phyloP scores from a whole-genome alignment of 2,797 vertebrate genomes.

The Falco novaeseelandiae region DNA sequence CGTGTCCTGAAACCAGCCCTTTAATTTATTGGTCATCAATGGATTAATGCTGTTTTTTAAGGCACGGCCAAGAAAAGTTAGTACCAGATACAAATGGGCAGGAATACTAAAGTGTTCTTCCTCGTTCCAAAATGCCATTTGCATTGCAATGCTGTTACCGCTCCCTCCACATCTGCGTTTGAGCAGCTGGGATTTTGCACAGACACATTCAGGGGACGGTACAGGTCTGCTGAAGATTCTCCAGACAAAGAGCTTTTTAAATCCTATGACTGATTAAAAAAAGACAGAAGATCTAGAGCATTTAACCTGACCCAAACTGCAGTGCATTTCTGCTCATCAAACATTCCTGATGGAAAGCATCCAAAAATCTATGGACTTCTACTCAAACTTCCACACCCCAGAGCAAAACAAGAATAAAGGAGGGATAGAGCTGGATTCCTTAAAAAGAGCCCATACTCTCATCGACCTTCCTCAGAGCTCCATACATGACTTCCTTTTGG shows the following conservation, averaged over 20 bases:
- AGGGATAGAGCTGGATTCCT: not conserved
- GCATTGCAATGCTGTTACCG: not conserved
- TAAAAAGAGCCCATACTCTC: not conserved
- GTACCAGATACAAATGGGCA: not conserved
- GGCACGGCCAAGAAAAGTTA: not conserved
- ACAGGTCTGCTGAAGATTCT: not conserved
- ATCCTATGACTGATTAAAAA: not conserved
- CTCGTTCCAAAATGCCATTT: not conserved
- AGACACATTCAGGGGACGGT: not conserved
- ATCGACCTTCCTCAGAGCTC: not conserved
- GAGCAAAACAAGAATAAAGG: not conserved
- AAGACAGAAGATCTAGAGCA: not conserved
- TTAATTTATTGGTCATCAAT: not conserved
- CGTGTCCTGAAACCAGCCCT: not conserved
- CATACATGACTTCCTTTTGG: not conserved
- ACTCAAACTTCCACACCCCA: not conserved
- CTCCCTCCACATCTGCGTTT: not conserved
- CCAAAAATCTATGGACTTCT: not conserved
- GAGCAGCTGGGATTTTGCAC: not conserved
- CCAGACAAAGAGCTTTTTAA: not conserved
- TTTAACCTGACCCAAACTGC: not conserved
- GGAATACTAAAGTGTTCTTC: accelerated
- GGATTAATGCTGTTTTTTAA: not conserved
- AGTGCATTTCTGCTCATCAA: not conserved
- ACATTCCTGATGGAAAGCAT: not conserved